These are phyloP conservation scores for Hyphantria cunea DNA, from an alignment of 1,140 invertebrate species.

Conservation along the genomic window DNA sequence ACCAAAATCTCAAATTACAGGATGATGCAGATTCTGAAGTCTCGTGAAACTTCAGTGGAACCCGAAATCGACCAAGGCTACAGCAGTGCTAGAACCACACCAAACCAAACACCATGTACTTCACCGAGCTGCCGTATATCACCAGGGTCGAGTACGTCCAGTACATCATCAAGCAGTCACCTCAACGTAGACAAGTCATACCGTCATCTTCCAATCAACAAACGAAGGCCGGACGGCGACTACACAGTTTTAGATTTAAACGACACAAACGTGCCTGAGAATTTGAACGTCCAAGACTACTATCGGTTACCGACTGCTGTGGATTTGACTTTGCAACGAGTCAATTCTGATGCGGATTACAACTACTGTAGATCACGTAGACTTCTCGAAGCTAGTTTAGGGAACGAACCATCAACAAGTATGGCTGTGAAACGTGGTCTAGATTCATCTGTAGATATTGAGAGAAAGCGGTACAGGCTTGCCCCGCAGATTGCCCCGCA, in stretches of 20 bases:
- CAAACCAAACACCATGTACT: conserved; percentile 59
- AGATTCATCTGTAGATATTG: conserved; percentile 56
- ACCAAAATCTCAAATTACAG: conserved; percentile 41
- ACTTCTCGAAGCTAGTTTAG: conserved; percentile 61
- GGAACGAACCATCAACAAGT: conserved; percentile 51
- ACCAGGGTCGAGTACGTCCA: conserved; percentile 54
- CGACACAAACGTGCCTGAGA: conserved; percentile 37
- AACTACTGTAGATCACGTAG: conserved; percentile 58
- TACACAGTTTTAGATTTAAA: conserved; percentile 56
- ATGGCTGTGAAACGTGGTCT: conserved; percentile 65
- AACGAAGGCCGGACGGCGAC: conserved; percentile 37
- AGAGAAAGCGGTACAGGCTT: conserved; percentile 65
- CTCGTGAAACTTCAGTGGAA: conserved; percentile 52
- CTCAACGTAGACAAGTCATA: conserved; percentile 45
- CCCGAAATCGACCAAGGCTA: conserved; percentile 66
- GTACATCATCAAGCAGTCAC: conserved; percentile 45
- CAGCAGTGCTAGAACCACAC: conserved; percentile 65
- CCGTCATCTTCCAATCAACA: conserved; percentile 43
- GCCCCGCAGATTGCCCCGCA: conserved; percentile 63
- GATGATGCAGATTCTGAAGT: conserved; percentile 71
- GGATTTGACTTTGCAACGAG: conserved; percentile 50
- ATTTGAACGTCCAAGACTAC: conserved; percentile 40
- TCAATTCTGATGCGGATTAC: conserved; percentile 55
- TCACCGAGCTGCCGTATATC: conserved; percentile 55
- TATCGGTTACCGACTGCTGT: conserved; percentile 46